phyloP scores from a whole-genome alignment of 2,797 vertebrate species.

The Sebastes itinus region DNA sequence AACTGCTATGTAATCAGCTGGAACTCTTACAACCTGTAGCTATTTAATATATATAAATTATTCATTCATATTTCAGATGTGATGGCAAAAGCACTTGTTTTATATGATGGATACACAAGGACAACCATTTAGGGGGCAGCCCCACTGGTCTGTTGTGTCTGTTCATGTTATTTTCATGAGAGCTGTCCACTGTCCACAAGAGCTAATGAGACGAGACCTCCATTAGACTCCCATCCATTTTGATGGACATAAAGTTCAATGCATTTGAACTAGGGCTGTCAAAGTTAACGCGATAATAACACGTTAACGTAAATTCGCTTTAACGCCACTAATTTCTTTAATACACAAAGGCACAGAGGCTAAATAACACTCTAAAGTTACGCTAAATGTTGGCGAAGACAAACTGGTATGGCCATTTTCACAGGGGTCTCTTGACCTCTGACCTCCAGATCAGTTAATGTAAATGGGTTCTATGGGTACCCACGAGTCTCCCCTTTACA shows the following conservation, averaged over 20 bases:
- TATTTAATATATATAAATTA: background rate
- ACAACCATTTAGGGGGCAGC: background rate
- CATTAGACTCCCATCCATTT: background rate
- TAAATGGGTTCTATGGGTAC: no score
- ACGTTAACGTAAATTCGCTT: no score
- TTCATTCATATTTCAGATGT: background rate
- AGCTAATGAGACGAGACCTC: background rate
- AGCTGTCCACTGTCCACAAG: background rate
- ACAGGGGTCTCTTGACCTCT: no score
- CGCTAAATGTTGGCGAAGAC: no score
- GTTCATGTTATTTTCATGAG: background rate
- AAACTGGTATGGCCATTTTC: no score
- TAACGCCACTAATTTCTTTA: no score
- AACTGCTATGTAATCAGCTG: background rate
- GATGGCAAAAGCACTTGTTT: background rate
- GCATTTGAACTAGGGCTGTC: background rate
- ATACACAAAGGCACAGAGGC: no score
- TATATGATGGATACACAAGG: background rate
- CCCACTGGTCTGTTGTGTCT: background rate
- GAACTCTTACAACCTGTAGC: background rate
- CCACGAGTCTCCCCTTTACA: no score
- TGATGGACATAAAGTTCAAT: background rate
- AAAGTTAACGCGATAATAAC: no score
- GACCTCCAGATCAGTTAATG: no score
- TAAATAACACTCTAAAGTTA: no score